Conservation (phyloP, 2,888 invertebrate genomes). For the Sabatieria punctata region DNA sequence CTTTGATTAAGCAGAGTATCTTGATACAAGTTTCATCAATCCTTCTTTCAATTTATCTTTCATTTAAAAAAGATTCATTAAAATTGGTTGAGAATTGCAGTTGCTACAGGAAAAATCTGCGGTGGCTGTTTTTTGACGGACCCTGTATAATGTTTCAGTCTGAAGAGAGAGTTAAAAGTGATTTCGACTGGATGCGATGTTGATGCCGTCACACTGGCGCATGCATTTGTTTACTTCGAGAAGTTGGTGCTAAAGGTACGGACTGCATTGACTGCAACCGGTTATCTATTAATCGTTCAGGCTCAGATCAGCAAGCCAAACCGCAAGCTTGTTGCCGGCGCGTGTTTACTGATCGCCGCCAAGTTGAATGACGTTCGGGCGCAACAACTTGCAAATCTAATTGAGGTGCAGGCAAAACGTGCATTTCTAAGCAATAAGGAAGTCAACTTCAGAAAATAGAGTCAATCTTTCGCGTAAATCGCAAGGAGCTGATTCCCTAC, state of each 20-base stretch:
- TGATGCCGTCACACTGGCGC: constrained; percentile 78
- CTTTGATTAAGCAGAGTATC: no score
- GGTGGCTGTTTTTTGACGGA: no score
- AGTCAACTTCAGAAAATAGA: constrained; percentile 90
- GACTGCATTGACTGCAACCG: neutral
- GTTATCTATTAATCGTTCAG: constrained; percentile 16
- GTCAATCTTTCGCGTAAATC: constrained; percentile 67
- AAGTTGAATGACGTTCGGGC: constrained; percentile 95
- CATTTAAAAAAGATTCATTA: no score
- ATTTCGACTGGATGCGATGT: constrained; percentile 43
- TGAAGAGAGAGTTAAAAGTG: constrained; percentile 87
- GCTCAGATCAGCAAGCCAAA: constrained; percentile 81
- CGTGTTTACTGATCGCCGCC: constrained; percentile 76
- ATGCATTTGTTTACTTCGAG: constrained; percentile 95
- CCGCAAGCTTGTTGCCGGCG: constrained; percentile 83
- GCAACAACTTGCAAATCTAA: constrained; percentile 59
- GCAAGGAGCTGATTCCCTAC: constrained; percentile 69
- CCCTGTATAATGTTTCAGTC: constrained; percentile 41
- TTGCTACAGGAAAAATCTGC: no score
- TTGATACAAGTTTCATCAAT: no score
- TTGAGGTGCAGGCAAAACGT: no score
- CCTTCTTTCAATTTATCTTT: no score
- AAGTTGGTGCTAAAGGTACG: constrained; percentile 64
- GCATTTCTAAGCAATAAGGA: no score
- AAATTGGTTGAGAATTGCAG: no score